These are phyloP conservation scores for Drosophila obscura DNA, from an alignment of 1,140 invertebrate genomes.

Conservation along the genomic window DNA sequence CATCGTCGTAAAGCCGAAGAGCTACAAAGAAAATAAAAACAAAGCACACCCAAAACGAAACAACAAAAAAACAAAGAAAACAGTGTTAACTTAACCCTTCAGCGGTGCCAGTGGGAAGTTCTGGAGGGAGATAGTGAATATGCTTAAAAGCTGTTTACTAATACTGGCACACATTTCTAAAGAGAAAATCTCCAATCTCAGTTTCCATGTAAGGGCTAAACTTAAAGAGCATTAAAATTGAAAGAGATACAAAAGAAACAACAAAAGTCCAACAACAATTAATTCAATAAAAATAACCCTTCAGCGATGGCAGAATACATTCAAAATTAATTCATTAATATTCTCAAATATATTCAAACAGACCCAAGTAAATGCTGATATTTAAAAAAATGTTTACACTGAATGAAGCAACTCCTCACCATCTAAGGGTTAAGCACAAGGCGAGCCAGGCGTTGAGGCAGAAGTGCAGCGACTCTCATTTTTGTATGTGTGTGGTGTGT, in stretches of 20 bases:
- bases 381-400: too few species aligned
- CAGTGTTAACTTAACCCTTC: conserved; percentile 8
- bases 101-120: background rate
- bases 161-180: too few species aligned
- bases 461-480: conserved; percentile 49
- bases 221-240: background rate
- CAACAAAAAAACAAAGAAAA: conserved; percentile 13
- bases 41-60: conserved; percentile 18
- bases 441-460: conserved; percentile 26
- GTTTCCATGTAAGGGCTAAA: background rate
- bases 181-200: too few species aligned
- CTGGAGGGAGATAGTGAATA: too few species aligned
- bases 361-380: too few species aligned
- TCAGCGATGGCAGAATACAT: too few species aligned
- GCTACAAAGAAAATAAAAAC: conserved; percentile 21
- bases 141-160: too few species aligned
- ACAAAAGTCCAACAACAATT: too few species aligned
- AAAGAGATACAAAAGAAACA: background rate
- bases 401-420: too few species aligned
- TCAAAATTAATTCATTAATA: too few species aligned
- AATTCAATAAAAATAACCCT: too few species aligned
- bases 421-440: conserved; percentile 44
- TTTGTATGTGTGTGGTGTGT: background rate
- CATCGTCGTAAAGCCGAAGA: conserved; percentile 15
- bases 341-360: too few species aligned